Conservation (phyloP, 2,888 invertebrate genomes). For the Hymenopus coronatus region DNA sequence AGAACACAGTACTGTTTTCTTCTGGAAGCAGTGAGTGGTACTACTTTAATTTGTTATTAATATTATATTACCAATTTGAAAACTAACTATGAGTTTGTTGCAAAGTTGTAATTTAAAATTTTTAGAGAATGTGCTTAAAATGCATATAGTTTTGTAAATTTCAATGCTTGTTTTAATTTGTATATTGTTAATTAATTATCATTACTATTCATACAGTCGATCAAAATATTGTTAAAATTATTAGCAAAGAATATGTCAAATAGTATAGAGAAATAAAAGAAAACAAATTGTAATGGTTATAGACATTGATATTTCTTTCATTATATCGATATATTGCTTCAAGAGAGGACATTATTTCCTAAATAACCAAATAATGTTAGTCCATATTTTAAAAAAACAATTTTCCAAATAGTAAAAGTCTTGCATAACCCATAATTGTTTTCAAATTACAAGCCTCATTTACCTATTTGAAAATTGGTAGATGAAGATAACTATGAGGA, state of each 20-base stretch:
- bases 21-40: not conserved
- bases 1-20: not conserved
- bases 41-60: not conserved
- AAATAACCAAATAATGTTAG: not conserved
- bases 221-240: not conserved
- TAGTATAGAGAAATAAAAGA: not conserved
- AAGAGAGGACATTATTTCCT: not conserved
- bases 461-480: no score
- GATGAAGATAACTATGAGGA: no score
- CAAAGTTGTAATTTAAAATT: not conserved
- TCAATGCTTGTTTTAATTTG: not conserved
- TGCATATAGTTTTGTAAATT: not conserved
- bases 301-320: not conserved
- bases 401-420: no score
- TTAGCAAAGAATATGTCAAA: not conserved
- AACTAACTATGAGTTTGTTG: not conserved
- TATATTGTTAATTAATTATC: not conserved
- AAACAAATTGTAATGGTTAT: not conserved
- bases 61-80: not conserved
- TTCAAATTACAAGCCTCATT: no score
- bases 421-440: no score
- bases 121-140: not conserved
- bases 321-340: not conserved
- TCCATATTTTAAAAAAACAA: not conserved
- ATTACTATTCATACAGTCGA: slow-evolving; percentile 7